Base-by-base conservation (phyloP, 2,113 vertebrate genomes). In the Calyptommatus sinebrachiatus region DNA sequence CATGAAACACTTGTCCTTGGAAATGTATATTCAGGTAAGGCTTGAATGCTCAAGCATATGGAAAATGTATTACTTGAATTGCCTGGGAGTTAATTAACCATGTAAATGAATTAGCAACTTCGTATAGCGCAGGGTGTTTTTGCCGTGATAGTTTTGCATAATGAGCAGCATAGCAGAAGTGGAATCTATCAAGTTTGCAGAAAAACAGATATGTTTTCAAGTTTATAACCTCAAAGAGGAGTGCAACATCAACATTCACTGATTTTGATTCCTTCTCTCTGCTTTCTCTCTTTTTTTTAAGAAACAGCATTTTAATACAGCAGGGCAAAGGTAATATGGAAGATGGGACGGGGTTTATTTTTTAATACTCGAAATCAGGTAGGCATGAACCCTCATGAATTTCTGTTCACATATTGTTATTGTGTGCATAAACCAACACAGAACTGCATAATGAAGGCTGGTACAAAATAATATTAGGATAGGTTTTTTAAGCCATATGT, bases 151-250 rank as follows among this genome's bases (percentile, higher is more conserved):
- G 72, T 61, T 60, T 24, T 57, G 60, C 29, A 73, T 31, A 73
- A 73, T 60, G 53, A 60, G 53, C 20, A n/a, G 3, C 29, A 61
- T 8, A 4, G 10, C 22, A 7, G 29, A 70, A 22, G 72, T 60
- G 18, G 50, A 73, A 61, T 9, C 20, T 60, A 60, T 61, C 72
- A 61, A 61, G 53, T 61, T 35, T 22, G 31, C 28, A 73, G 14
- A 60, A 22, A 73, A 73, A n/a, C 35, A 60, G 53, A 28, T 31
- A 73, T 35, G 53, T 57, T 73, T 73, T 61, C 72, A 71, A 71
- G 69, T 71, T 71, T 12, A 73, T 60, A 73, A 73, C 28, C 28
- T 53, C 29, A 60, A 73, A 29, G 73, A n/a, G n/a, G 35, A 45
- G 14, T 76, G 60, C 63, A 16, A 65, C 41, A 26, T 45, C 60